Evolutionary conservation across 2,797 vertebrate genomes (phyloP).

Genomic region (Tinamus major): DNA sequence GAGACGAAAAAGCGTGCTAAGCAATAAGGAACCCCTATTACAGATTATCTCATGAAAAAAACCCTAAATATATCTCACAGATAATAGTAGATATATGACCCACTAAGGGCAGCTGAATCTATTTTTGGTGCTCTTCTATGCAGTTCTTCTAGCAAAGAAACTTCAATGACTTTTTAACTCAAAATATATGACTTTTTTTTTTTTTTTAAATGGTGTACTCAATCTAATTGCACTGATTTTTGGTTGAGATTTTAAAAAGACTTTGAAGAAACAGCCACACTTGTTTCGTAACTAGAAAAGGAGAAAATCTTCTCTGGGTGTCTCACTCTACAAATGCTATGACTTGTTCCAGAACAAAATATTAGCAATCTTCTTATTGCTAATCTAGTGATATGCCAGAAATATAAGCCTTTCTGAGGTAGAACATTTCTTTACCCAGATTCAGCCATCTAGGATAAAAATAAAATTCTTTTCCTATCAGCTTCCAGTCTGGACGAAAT

Average conservation of each 20-base stretch:
- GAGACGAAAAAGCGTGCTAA: background rate
- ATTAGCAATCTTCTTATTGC: background rate
- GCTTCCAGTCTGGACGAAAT: background rate
- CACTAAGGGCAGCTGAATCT: background rate
- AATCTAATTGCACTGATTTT: background rate
- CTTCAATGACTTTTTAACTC: background rate
- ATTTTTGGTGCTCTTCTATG: background rate
- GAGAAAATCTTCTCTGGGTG: background rate
- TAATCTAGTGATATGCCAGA: background rate
- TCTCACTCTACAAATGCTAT: background rate
- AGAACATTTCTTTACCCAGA: background rate
- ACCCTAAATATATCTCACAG: background rate
- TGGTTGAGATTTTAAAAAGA: background rate
- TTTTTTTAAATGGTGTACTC: no score
- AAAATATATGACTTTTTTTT: background rate
- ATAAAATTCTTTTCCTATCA: background rate
- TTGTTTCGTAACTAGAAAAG: background rate
- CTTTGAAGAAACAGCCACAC: background rate
- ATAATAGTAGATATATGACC: background rate
- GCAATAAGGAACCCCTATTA: background rate
- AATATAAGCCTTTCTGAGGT: background rate
- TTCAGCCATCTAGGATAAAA: background rate
- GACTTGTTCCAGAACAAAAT: background rate
- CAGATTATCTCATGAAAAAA: background rate
- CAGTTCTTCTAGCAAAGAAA: background rate